Percentiles rank a stretch among this genome's conserved stretches.
Conservation (phyloP, 2,797 vertebrate genomes). For the Alouatta caraya region DNA sequence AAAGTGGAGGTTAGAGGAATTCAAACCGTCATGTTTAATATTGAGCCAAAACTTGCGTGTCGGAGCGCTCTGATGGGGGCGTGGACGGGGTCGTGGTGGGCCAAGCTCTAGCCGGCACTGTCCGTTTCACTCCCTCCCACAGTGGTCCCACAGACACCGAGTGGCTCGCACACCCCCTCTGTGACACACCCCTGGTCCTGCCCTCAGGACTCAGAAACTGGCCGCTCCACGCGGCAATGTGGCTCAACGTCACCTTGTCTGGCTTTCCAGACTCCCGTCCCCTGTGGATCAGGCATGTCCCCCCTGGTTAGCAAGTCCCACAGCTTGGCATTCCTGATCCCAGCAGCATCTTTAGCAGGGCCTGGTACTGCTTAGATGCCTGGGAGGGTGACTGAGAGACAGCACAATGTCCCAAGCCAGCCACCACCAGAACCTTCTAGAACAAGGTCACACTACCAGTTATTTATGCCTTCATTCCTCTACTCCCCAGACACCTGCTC, state of each 20-base stretch:
- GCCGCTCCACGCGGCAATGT: not conserved
- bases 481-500: not conserved
- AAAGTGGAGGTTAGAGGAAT: not conserved
- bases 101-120: rapidly evolving
- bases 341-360: rapidly evolving
- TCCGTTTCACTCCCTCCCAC: rapidly evolving
- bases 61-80: rapidly evolving
- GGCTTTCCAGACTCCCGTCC: rapidly evolving
- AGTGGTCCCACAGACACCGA: not conserved
- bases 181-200: not conserved
- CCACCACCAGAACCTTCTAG: not conserved
- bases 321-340: not conserved
- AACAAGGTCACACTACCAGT: not conserved
- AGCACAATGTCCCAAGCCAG: not conserved
- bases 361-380: not conserved
- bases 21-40: rapidly evolving
- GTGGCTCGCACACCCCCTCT: rapidly evolving
- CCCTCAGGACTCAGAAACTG: rapidly evolving
- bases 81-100: rapidly evolving
- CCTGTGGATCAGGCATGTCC: rapidly evolving
- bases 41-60: rapidly evolving
- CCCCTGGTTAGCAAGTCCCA: not conserved
- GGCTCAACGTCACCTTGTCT: rapidly evolving
- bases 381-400: not conserved
- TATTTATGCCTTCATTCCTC: not conserved